Conservation (phyloP, 2,797 vertebrate species). For the Cossypha niveicapilla region DNA sequence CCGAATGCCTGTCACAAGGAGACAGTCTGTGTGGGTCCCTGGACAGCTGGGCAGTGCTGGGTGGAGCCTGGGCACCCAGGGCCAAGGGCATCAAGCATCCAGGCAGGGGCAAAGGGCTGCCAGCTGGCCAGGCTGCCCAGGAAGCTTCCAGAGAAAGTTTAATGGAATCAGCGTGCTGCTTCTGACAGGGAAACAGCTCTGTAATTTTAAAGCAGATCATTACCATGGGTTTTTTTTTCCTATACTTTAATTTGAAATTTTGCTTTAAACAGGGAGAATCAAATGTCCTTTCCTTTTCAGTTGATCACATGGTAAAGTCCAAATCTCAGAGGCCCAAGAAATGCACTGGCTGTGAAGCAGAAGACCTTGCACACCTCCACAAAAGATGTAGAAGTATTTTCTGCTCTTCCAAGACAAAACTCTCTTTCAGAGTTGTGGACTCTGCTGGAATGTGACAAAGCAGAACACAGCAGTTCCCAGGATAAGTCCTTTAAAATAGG, state of each 20-base stretch:
- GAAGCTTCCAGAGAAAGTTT: not conserved
- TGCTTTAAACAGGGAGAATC: not conserved
- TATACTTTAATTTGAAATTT: not conserved
- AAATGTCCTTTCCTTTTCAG: accelerated
- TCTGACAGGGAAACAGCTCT: not conserved
- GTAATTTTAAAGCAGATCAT: not conserved
- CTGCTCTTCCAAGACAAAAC: not conserved
- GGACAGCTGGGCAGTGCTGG: accelerated
- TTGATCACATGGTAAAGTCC: not conserved
- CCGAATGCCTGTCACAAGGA: not conserved
- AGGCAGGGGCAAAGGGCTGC: not conserved
- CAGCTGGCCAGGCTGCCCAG: not conserved
- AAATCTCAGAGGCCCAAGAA: not conserved
- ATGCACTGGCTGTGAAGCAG: not conserved
- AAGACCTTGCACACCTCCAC: not conserved
- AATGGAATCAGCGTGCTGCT: not conserved
- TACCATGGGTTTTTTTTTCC: not conserved
- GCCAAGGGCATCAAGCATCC: accelerated
- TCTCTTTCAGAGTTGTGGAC: not conserved
- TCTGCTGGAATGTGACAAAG: not conserved
- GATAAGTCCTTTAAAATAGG: not conserved
- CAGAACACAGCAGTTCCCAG: not conserved
- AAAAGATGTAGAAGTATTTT: not conserved
- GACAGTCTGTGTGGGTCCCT: not conserved
- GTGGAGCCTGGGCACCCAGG: not conserved